phyloP scores from a whole-genome alignment of 2,888 invertebrate genomes.

The Erannis defoliaria region DNA sequence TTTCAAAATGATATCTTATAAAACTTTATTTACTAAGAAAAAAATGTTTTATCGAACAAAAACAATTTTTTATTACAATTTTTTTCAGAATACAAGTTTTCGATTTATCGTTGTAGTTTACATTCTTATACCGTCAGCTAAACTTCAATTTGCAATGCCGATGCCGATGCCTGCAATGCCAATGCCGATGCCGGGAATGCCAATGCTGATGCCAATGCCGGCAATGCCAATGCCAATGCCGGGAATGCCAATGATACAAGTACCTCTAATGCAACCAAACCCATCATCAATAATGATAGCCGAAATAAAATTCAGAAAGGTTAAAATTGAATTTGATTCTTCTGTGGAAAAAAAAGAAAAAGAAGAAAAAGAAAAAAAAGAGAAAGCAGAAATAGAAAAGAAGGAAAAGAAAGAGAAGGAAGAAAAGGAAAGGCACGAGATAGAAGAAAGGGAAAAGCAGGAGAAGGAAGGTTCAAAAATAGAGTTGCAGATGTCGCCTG shows the following conservation, averaged over 20 bases:
- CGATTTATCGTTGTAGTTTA: not conserved
- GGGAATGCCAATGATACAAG: conserved; percentile 4
- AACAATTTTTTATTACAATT: not conserved
- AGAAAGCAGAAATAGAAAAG: not conserved
- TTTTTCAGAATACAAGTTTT: not conserved
- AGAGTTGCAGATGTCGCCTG: conserved; percentile 8
- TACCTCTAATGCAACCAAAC: conserved; percentile 6
- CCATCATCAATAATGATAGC: conserved; percentile 4
- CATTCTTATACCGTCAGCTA: not conserved
- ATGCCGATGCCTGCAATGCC: conserved; percentile 8
- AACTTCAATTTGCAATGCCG: conserved; percentile 2
- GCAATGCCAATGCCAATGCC: conserved; percentile 15
- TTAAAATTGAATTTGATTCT: not conserved
- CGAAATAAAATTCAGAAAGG: not conserved
- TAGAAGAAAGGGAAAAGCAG: not conserved
- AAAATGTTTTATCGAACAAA: not conserved
- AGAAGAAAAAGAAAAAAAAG: not conserved
- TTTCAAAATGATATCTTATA: too few species aligned
- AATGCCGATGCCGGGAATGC: conserved; percentile 4
- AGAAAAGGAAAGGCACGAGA: not conserved
- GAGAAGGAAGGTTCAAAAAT: not conserved
- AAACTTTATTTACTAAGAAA: not conserved
- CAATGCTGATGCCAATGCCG: conserved; percentile 17
- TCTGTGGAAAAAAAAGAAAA: not conserved
- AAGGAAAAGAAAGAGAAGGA: not conserved